Evolutionary conservation across 2,797 vertebrate species (phyloP).

Genomic region (Ctenochaetus hawaiiensis): DNA sequence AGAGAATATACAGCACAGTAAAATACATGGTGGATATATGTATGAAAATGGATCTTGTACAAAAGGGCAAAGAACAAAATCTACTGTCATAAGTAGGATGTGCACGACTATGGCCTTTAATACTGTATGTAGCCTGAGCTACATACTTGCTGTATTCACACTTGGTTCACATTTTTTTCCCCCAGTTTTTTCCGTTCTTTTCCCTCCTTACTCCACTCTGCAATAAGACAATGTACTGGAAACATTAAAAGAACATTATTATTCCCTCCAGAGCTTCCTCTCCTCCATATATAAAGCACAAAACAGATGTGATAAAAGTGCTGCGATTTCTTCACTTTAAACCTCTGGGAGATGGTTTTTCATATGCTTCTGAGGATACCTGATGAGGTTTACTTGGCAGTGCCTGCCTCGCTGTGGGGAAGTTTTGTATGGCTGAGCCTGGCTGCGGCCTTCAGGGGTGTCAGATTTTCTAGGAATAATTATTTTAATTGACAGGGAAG

Average conservation of each 20-base stretch:
- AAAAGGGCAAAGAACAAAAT: not conserved
- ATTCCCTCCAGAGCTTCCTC: constrained; percentile 26
- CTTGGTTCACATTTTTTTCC: constrained; percentile 4
- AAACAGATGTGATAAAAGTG: constrained; percentile 48
- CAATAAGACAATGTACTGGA: constrained; percentile 21
- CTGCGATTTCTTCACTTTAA: constrained; percentile 7
- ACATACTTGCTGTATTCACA: not conserved
- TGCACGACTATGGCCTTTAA: not conserved
- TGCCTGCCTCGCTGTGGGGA: constrained; percentile 26
- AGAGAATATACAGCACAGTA: not conserved
- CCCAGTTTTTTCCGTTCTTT: constrained; percentile 1
- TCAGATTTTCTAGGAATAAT: constrained; percentile 65
- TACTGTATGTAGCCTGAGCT: not conserved
- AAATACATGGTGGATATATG: not conserved
- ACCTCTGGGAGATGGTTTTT: constrained; percentile 42
- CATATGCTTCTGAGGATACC: constrained; percentile 40
- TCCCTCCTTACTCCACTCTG: not conserved
- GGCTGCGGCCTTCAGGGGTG: constrained; percentile 39
- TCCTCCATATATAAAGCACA: constrained; percentile 36
- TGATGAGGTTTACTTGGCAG: constrained; percentile 50
- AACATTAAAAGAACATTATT: constrained; percentile 27
- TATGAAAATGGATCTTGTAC: constrained; percentile 2
- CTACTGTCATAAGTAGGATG: not conserved
- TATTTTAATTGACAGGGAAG: constrained; percentile 58
- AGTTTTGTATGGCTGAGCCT: constrained; percentile 30